A percentile compares a stretch with the other conserved stretches of the same genome.
Evolutionary conservation across 2,888 invertebrate genomes (phyloP).

Genomic region (Abrostola triplasia): DNA sequence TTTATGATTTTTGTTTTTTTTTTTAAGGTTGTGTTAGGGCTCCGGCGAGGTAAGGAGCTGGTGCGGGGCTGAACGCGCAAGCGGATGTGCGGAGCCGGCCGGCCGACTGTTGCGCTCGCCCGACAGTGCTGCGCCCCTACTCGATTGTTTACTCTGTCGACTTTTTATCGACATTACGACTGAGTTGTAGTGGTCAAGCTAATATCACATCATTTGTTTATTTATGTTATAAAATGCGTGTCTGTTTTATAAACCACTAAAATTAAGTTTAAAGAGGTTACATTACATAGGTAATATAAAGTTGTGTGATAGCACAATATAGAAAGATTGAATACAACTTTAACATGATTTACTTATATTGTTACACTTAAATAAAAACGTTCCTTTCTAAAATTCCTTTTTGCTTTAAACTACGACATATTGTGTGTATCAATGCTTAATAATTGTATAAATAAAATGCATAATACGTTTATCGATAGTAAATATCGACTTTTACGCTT

Average conservation of each 20-base stretch:
- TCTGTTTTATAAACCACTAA: too few species aligned
- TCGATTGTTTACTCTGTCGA: slow-evolving; percentile 73
- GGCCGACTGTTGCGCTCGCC: slow-evolving; percentile 76
- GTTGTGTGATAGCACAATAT: too few species aligned
- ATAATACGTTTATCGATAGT: slow-evolving; percentile 69
- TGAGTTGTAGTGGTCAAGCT: slow-evolving; percentile 5
- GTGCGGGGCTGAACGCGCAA: slow-evolving; percentile 82
- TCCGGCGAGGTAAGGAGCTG: slow-evolving; percentile 60
- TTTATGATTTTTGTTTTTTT: slow-evolving; percentile 21
- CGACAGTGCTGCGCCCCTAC: slow-evolving; percentile 74
- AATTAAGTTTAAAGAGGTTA: too few species aligned
- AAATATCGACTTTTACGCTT: slow-evolving; percentile 73
- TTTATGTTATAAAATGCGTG: too few species aligned
- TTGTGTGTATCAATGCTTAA: neutral
- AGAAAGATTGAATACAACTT: too few species aligned
- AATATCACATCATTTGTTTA: neutral
- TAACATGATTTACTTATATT: too few species aligned
- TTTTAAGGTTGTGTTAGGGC: slow-evolving; percentile 50
- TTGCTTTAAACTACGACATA: neutral
- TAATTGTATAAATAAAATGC: slow-evolving; percentile 6
- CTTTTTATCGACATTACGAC: slow-evolving; percentile 55
- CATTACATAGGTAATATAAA: too few species aligned
- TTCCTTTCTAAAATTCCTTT: too few species aligned
- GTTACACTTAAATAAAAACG: too few species aligned
- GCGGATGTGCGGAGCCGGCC: slow-evolving; percentile 86